These are phyloP conservation scores for Drosophila trapezifrons DNA, from an alignment of 1,140 invertebrate genomes.

Conservation along the genomic window DNA sequence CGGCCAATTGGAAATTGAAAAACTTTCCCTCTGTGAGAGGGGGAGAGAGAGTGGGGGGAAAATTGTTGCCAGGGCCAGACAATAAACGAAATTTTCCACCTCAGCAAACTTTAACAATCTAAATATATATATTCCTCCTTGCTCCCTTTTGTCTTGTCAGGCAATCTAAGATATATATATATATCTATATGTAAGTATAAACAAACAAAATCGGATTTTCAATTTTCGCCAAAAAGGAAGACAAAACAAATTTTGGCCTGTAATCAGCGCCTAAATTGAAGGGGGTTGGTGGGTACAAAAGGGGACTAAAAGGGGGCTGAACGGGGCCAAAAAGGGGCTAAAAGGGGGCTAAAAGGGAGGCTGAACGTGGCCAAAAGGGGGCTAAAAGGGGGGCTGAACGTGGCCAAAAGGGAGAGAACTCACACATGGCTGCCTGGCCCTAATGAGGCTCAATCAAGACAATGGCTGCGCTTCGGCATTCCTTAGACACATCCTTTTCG, in stretches of 20 bases:
- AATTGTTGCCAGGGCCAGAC: conserved; percentile 38
- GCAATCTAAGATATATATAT: conserved; percentile 51
- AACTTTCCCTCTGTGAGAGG: conserved; percentile 61
- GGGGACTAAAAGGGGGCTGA: background rate
- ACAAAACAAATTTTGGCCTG: conserved; percentile 79
- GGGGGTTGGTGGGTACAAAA: too few species aligned
- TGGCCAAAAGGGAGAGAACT: background rate
- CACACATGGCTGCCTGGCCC: conserved; percentile 39
- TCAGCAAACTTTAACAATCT: conserved; percentile 83
- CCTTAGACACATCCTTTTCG: conserved; percentile 56
- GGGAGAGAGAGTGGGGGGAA: conserved; percentile 1
- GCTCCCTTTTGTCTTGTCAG: background rate
- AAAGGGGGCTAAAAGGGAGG: background rate
- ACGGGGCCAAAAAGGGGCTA: background rate
- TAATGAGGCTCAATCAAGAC: conserved; percentile 81
- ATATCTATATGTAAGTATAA: conserved; percentile 46
- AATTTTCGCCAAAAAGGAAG: conserved; percentile 64
- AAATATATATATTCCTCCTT: background rate
- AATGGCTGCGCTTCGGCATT: conserved; percentile 55
- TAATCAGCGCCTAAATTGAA: conserved; percentile 79
- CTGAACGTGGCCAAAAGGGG: too few species aligned
- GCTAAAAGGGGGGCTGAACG: too few species aligned
- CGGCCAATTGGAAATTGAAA: conserved; percentile 79
- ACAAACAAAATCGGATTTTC: conserved; percentile 82
- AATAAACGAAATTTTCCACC: conserved; percentile 83